phyloP scores from a whole-genome alignment of 2,888 invertebrate species.

The Seladonia tumulorum region DNA sequence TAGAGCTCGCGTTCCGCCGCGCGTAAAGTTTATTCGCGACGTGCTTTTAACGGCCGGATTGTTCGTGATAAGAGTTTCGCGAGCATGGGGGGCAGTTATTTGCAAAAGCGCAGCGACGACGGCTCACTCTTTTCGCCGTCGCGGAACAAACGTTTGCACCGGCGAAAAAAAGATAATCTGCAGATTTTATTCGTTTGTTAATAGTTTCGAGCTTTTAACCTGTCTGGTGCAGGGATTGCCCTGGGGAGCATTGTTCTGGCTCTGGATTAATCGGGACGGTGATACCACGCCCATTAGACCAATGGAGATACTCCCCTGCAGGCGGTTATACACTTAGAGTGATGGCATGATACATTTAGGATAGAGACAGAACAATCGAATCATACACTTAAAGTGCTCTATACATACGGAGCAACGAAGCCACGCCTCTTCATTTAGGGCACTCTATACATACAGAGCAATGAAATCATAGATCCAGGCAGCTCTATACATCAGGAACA shows the following conservation, averaged over 20 bases:
- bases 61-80: not conserved
- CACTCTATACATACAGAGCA: no score
- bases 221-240: not conserved
- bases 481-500: no score
- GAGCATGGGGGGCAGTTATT: conserved; percentile 1
- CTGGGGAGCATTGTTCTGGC: not conserved
- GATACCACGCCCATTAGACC: not conserved
- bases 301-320: not conserved
- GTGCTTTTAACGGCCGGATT: conserved; percentile 20
- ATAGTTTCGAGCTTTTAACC: not conserved
- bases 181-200: not conserved
- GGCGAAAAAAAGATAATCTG: not conserved
- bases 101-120: not conserved
- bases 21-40: conserved; percentile 20
- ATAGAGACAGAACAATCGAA: no score
- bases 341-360: not conserved
- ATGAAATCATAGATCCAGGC: no score
- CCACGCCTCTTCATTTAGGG: no score
- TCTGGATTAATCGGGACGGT: not conserved
- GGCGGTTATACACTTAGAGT: not conserved
- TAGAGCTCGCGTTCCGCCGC: conserved; percentile 7
- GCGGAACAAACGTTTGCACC: not conserved
- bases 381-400: no score
- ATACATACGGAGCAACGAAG: no score
- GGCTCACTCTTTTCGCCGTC: not conserved